These are phyloP conservation scores for Tetrao urogallus DNA, from an alignment of 2,113 vertebrate genomes.

Conservation along the genomic window DNA sequence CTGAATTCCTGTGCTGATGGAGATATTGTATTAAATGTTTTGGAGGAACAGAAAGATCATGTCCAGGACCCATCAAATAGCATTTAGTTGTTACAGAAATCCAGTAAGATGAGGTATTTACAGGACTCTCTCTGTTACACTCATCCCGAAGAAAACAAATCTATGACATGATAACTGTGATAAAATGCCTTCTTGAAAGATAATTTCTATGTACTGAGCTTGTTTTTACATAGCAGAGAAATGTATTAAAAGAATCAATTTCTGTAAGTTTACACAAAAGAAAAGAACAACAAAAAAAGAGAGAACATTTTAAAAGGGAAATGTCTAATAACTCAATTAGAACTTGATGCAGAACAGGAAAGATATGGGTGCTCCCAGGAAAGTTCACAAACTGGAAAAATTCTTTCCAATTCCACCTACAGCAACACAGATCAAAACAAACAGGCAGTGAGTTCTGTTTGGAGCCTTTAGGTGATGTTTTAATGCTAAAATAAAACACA, in stretches of 20 bases:
- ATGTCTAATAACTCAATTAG: not conserved
- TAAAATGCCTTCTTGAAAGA: not conserved
- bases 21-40: not conserved
- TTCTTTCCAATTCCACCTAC: not conserved
- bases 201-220: not conserved
- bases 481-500: not conserved
- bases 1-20: not conserved
- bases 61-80: not conserved
- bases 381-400: not conserved
- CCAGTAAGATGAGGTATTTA: not conserved
- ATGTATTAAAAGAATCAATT: not conserved
- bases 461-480: not conserved
- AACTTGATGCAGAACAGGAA: not conserved
- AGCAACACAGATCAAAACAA: accelerated
- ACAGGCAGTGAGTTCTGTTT: accelerated
- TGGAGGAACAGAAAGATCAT: not conserved
- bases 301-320: not conserved
- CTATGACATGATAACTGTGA: not conserved
- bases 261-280: not conserved
- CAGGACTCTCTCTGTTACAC: not conserved
- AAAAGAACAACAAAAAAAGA: not conserved
- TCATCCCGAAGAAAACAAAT: not conserved
- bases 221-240: not conserved
- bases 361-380: not conserved
- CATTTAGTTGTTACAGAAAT: not conserved